phyloP scores from a whole-genome alignment of 2,888 invertebrate genomes.

The Aplocera efformata region DNA sequence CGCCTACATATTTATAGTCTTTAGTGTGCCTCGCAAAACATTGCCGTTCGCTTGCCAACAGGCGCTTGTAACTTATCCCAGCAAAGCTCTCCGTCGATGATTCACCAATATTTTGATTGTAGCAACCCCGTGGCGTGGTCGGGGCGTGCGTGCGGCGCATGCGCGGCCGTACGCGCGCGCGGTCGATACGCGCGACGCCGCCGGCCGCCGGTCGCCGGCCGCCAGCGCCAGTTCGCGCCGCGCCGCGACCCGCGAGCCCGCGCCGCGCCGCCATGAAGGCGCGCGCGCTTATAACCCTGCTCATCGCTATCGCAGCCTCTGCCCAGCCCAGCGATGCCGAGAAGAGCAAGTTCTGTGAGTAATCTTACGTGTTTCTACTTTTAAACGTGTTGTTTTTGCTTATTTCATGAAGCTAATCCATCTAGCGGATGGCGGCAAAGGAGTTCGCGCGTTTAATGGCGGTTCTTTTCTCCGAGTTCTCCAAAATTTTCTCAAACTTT shows the following conservation, averaged over 20 bases:
- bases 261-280: conserved; percentile 72
- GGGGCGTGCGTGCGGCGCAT: conserved; percentile 10
- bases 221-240: conserved; percentile 54
- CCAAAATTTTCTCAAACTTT: conserved; percentile 10
- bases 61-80: conserved; percentile 18
- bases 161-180: conserved; percentile 28
- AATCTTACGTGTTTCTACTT: conserved; percentile 11
- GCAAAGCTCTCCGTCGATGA: conserved; percentile 17
- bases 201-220: conserved; percentile 14
- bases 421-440: conserved; percentile 21
- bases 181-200: conserved; percentile 42
- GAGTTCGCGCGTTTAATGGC: conserved; percentile 29
- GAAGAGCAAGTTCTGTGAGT: conserved; percentile 80
- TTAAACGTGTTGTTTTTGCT: neutral
- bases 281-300: conserved; percentile 60
- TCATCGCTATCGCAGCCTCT: conserved; percentile 54
- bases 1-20: too few relatives aligned
- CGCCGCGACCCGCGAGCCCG: conserved; percentile 55
- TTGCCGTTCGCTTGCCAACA: conserved; percentile 10
- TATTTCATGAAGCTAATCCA: neutral
- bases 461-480: conserved; percentile 21
- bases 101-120: conserved; percentile 24
- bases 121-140: conserved; percentile 20
- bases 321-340: conserved; percentile 59
- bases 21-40: neutral